phyloP scores from a whole-genome alignment of 2,797 vertebrate genomes.

The Heteromormyrus szaboi region DNA sequence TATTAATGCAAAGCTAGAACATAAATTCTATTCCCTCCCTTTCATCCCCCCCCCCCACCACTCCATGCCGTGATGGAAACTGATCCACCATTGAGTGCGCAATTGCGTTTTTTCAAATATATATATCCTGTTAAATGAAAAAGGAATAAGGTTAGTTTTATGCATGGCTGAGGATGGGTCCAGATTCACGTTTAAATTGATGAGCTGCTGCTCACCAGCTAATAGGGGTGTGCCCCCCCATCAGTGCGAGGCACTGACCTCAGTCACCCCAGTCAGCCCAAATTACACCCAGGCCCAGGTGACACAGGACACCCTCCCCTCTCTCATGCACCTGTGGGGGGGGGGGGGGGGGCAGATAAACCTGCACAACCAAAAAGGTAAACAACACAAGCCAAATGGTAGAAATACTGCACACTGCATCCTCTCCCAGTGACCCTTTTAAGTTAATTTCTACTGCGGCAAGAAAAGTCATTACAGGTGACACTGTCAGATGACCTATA shows the following conservation, averaged over 20 bases:
- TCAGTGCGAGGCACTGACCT: background rate
- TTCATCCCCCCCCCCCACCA: constrained; percentile 37
- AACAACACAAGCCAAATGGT: background rate
- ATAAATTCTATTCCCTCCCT: constrained; percentile 55
- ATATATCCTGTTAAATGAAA: constrained; percentile 43
- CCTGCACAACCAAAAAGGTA: background rate
- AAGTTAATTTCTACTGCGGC: background rate
- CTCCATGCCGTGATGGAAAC: constrained; percentile 54
- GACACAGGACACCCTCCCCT: background rate
- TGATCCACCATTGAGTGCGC: constrained; percentile 53
- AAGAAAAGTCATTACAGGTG: background rate
- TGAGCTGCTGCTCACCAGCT: constrained; percentile 43
- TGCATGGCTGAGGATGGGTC: constrained; percentile 45
- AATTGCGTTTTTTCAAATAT: constrained; percentile 39
- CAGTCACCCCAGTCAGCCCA: background rate
- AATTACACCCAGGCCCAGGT: background rate
- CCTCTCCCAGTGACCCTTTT: background rate
- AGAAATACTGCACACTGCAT: background rate
- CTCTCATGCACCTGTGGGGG: background rate
- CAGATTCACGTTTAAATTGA: constrained; percentile 56
- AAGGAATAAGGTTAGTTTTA: constrained; percentile 49
- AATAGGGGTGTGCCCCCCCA: constrained; percentile 34
- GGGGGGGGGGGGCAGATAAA: background rate
- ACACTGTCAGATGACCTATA: background rate
- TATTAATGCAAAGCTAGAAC: constrained; percentile 58